Evolutionary conservation across 2,888 invertebrate genomes (phyloP), one percentile per base, ranked within the genome.

Genomic region (Xylophagus ater): DNA sequence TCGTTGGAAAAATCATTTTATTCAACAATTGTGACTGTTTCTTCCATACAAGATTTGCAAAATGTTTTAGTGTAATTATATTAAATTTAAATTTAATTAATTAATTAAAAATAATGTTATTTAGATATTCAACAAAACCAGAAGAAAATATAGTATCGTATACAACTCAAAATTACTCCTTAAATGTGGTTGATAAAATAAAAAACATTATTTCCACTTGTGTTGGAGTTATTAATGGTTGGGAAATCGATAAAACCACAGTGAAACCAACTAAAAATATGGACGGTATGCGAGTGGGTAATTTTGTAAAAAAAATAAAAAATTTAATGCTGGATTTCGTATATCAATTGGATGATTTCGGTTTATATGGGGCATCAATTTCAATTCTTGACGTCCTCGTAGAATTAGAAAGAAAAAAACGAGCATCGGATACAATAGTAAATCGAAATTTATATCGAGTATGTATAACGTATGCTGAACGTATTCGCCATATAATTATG

Each of bases 1-100:
- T 62, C 65, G 2, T 63, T 93, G 40, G 93, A 96, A 60, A 69
- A 67, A 0, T 82, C 81, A 1, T 79, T 80, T 53, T 76, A 77
- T 15, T 73, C 80, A 14, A 78, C 75, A 43, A 77, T 88, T 17
- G 73, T 79, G 0, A 83, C 84, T 0, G 76, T 78, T 2, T 68
- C 75, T 39, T 72, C 75, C 37, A 52, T 62, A 31, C 50, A 71
- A 59, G 53, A 61, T 34, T 49, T 55, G 45, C 48, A 55, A 37
- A 64, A 65, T 44, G 62, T 65, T 3, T 51, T 65, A 51, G 29
- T 62, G 49, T 72, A 70, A 59, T 57, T 50, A 37, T 13, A 24
- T 34, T 13, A 23, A 19, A 25, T 14, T 15, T 14, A 26, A 25
- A 2, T 8, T 19, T 2, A 35, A 17, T 9, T 12, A 24, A 12